Evolutionary conservation across 2,888 invertebrate genomes (phyloP).

Genomic region (Diarsia mendica): DNA sequence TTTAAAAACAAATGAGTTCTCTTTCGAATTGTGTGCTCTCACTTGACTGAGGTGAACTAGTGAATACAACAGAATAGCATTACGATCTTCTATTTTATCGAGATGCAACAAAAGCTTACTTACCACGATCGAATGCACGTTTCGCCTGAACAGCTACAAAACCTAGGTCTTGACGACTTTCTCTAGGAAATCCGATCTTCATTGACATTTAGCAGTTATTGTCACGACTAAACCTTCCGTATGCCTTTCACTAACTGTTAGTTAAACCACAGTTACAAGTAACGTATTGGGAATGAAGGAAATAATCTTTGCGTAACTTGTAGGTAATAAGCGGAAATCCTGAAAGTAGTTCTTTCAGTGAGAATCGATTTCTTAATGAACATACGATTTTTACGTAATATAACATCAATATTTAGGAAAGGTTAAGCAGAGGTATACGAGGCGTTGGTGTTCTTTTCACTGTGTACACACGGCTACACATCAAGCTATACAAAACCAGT

Average conservation of each 20-base stretch:
- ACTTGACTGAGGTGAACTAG: neutral
- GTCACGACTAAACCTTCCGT: constrained; percentile 46
- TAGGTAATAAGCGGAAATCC: constrained; percentile 12
- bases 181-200: constrained; percentile 54
- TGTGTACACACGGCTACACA: no score
- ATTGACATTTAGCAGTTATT: constrained; percentile 49
- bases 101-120: neutral
- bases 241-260: constrained; percentile 45
- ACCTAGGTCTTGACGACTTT: constrained; percentile 35
- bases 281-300: constrained; percentile 34
- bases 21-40: neutral
- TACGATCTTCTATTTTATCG: neutral
- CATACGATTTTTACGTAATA: neutral
- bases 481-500: no score
- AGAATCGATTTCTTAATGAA: neutral
- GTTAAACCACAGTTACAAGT: constrained; percentile 31
- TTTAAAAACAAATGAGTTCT: neutral
- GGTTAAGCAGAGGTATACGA: neutral
- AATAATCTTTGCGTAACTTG: constrained; percentile 36
- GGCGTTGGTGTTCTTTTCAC: no score
- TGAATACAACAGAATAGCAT: neutral
- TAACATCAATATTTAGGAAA: neutral
- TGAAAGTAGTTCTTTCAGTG: constrained; percentile 3
- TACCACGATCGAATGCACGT: constrained; percentile 1
- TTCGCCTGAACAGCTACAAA: constrained; percentile 28